Evolutionary conservation across 2,888 invertebrate genomes (phyloP), one percentile per base, ranked within the genome.

Genomic region (Corbicula japonica): DNA sequence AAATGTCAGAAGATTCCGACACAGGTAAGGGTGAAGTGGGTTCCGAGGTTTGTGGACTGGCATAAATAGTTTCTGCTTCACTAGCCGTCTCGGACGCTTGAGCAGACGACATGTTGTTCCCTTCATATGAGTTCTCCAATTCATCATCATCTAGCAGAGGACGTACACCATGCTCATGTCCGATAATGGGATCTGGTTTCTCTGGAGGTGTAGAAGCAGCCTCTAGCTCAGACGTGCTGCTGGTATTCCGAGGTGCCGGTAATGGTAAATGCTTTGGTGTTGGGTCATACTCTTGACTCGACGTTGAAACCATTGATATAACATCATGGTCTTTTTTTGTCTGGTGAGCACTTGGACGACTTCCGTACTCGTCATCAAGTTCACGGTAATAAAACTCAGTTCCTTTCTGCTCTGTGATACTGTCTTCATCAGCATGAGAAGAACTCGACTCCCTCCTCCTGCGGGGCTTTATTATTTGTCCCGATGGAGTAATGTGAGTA

Each of bases 101-200:
- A 21, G 34, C 30, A 15, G 66, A 58, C 6, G 62, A 63, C 18
- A 52, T 28, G 41, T 65, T 71, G 52, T 62, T 18, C n/a, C 52
- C 69, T 21, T 83, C 84, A 70, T 89, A 88, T 1, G 87, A 85
- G 69, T 93, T 92, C 28, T 93, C 93, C n/a, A 96, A 92, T 88
- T 97, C 97, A 91, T 97, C 96, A 89, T 97, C 97, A 70, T 96
- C 94, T 4, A 97, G 92, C 46, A 97, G 92, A 0, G 97, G 97
- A 84, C 95, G 95, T 80, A 96, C 96, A 0, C 96, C 97, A 87
- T 96, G 96, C 86, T 96, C 96, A 91, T 96, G 96, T 0, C 96
- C 95, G 6, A 96, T 95, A 79, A 96, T 95, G 26, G 92, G 86
- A 70, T 93, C 93, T 26, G 87, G 79, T 26, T 54, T 66, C 15